Evolutionary conservation across 2,797 vertebrate species (phyloP), one percentile per base, ranked within the genome.

Genomic region (Acanthornis magna): DNA sequence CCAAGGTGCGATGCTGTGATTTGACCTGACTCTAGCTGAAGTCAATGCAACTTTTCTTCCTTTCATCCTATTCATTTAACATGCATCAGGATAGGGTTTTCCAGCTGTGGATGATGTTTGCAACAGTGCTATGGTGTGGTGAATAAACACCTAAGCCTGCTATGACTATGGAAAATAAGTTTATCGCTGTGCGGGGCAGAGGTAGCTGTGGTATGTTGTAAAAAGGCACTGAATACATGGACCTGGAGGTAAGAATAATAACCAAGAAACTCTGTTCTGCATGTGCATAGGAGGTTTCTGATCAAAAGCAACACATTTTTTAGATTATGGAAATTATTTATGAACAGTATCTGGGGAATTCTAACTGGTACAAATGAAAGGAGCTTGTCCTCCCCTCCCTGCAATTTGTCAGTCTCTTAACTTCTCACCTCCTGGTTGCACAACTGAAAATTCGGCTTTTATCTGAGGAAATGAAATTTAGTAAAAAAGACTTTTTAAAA

Each of bases 381-480:
- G 42, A 20, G 1, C 58, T 82, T 5, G 6, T 86, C 74, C 18
- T 78, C 26, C 50, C 36, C 74, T 79, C 66, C n/a, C 51, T 45
- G 23, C n/a, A 70, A 48, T 54, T 89, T 91, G 40, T 32, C 43
- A 48, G n/a, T 71, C 85, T 76, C 73, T 65, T 65, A 65, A 57
- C 70, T 94, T 96, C 57, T 70, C 51, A 78, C 55, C 76, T 74
- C 25, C 25, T 62, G 57, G 53, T 50, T 91, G 57, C 30, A 18
- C 68, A 86, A 70, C 40, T 92, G 66, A 86, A 82, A 95, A 55
- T 65, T 36, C 15, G 14, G 43, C 43, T 96, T 94, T 95, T 70
- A 92, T 42, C 18, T 53, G 63, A 94, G 73, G 90, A 96, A 95
- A 90, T 42, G 50, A 95, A 90, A 92, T 88, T 83, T 79, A 81